Base-by-base conservation (phyloP, 2,113 vertebrate species). In the Pipra filicauda region DNA sequence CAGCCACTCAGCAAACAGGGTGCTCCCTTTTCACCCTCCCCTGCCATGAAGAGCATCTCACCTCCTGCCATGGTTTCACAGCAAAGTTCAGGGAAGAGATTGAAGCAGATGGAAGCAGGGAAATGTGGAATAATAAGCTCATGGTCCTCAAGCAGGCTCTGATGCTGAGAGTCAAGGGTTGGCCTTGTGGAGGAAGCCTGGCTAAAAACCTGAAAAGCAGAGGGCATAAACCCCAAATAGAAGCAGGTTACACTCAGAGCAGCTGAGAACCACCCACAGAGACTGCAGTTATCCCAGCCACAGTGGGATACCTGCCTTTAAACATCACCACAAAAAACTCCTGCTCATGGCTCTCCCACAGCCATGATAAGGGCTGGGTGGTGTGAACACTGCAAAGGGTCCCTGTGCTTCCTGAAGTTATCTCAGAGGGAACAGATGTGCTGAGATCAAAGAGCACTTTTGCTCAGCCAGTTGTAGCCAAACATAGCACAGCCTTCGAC, bases 401-500 rank as follows among this genome's bases (percentile, higher is more conserved):
- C 43, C n/a, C 0, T 3, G 37, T 18, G 41, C 8, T 37, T 66
- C 46, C 12, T 41, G 44, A n/a, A 58, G 69, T 70, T 52, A 27
- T 58, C 84, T 17, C 74, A 41, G 22, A 70, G 55, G 55, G 46
- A 87, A 9, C n/a, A 78, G 69, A 48, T 1, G 16, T 39, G 49
- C 54, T n/a, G 46, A 33, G 30, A 55, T 5, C 76, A 57, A 70
- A 52, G 58, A 58, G 39, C 35, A 17, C 37, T 76, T 49, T 1
- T 30, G 26, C 12, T 55, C 64, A 69, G 72, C 54, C 26, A 0
- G 26, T 5, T 12, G 26, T 2, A 26, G 20, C 21, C 58, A 24
- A 39, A 6, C 0, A 5, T 0, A 22, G 58, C 80, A 35, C 15
- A 43, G 55, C 44, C 66, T 64, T 17, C 0, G 3, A 2, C 43